Conservation (phyloP, 2,888 invertebrate genomes). For the Cryptus viduatorius region DNA sequence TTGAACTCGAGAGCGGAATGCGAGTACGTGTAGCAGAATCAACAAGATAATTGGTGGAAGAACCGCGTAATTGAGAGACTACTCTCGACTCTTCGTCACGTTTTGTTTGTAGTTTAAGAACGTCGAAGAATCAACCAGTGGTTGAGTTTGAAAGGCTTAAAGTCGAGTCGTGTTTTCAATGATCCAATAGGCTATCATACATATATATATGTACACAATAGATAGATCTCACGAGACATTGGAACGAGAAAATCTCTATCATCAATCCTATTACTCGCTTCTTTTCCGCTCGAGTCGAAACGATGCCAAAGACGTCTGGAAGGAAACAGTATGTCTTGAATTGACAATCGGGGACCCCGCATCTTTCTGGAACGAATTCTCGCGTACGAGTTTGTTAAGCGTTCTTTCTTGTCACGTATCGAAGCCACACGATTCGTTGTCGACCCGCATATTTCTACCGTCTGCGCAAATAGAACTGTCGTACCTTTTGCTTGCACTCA, state of each 20-base stretch:
- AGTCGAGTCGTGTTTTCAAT: constrained; percentile 46
- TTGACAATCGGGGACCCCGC: constrained; percentile 63
- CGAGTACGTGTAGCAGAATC: constrained; percentile 53
- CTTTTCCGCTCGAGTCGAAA: constrained; percentile 24
- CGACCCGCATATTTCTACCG: constrained; percentile 65
- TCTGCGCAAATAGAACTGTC: constrained; percentile 9
- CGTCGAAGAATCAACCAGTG: constrained; percentile 63
- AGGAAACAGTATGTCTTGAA: constrained; percentile 52
- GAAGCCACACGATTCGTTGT: constrained; percentile 64
- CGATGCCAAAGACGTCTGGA: constrained; percentile 9
- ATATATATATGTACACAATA: neutral
- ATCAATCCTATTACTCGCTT: constrained; percentile 40
- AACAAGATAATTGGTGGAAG: constrained; percentile 68
- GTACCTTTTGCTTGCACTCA: constrained; percentile 22
- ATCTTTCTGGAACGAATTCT: constrained; percentile 67
- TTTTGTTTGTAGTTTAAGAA: constrained; percentile 63
- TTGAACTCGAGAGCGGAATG: constrained; percentile 49
- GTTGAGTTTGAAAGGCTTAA: constrained; percentile 50
- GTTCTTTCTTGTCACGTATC: constrained; percentile 68
- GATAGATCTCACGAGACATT: constrained; percentile 34
- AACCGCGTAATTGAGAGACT: constrained; percentile 62
- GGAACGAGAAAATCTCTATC: constrained; percentile 47
- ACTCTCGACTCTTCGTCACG: constrained; percentile 61
- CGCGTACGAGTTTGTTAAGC: constrained; percentile 50
- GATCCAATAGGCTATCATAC: constrained; percentile 4